phyloP scores from a whole-genome alignment of 2,888 invertebrate genomes.

The Meloe dianella region DNA sequence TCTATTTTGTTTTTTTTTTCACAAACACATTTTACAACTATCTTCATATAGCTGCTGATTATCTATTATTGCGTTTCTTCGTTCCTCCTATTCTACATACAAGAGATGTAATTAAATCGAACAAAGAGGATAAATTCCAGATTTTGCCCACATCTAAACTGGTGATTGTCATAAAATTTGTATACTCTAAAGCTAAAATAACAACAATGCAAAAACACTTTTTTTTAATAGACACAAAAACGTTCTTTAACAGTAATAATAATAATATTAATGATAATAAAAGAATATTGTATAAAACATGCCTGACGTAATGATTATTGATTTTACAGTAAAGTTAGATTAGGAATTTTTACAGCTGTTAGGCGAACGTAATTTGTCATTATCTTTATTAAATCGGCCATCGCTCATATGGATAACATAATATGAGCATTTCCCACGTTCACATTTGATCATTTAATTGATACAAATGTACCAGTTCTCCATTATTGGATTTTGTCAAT shows the following conservation, averaged over 20 bases:
- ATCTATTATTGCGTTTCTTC: conserved; percentile 26
- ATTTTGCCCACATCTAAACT: conserved; percentile 28
- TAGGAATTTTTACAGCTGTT: conserved; percentile 8
- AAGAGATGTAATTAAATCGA: conserved; percentile 27
- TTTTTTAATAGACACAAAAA: not conserved
- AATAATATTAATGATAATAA: not conserved
- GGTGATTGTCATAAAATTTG: conserved; percentile 8
- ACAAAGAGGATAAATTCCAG: conserved; percentile 24
- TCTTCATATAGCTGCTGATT: conserved; percentile 24
- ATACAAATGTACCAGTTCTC: not conserved
- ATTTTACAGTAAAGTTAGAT: conserved; percentile 7
- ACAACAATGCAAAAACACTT: not conserved
- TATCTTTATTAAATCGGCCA: conserved; percentile 11
- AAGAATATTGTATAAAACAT: not conserved
- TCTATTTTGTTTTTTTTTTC: conserved; percentile 17
- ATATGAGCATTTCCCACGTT: conserved; percentile 8
- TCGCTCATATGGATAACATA: not conserved
- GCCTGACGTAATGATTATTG: conserved; percentile 8
- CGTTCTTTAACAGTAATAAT: not conserved
- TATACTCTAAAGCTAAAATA: not conserved
- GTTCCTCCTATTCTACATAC: conserved; percentile 20
- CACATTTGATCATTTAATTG: conserved; percentile 12
- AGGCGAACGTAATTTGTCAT: conserved; percentile 12
- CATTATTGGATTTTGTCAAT: conserved; percentile 5
- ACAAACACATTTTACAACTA: conserved; percentile 15